These are phyloP conservation scores for Neopelma chrysocephalum DNA, from an alignment of 2,797 vertebrate genomes.

Conservation along the genomic window DNA sequence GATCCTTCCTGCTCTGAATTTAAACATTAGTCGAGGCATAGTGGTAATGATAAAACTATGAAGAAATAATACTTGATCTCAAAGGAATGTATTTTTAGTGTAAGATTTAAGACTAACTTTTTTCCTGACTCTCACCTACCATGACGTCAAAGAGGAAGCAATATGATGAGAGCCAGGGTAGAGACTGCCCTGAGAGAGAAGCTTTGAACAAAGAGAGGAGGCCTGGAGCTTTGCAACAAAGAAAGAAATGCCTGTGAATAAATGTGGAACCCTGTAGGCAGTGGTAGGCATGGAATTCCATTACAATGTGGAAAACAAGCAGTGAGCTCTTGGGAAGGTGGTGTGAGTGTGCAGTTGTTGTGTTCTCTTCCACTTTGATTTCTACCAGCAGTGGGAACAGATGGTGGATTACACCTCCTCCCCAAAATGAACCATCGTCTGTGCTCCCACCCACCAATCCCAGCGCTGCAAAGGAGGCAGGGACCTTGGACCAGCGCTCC, in stretches of 20 bases:
- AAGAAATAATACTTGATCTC: background rate
- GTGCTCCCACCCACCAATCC: background rate
- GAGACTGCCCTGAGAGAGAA: background rate
- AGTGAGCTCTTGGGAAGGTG: background rate
- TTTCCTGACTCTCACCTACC: background rate
- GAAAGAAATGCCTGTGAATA: background rate
- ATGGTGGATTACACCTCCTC: conserved; percentile 17
- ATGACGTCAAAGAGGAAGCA: background rate
- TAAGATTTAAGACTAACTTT: background rate
- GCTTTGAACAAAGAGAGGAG: conserved; percentile 14
- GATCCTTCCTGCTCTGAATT: background rate
- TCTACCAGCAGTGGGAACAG: conserved; percentile 27
- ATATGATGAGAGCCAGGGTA: background rate
- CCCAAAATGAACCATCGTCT: background rate
- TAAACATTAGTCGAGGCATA: background rate
- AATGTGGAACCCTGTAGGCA: background rate
- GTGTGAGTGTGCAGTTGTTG: background rate
- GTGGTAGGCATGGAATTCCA: background rate
- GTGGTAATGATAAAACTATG: background rate
- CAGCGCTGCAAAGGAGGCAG: background rate
- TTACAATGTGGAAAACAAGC: conserved; percentile 18
- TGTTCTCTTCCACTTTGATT: background rate
- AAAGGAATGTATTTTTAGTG: background rate
- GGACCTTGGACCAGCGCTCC: conserved; percentile 14
- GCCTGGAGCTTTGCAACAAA: conserved; percentile 4